phyloP scores from a whole-genome alignment of 2,797 vertebrate species.

The Microctenopoma stevenorrisi region DNA sequence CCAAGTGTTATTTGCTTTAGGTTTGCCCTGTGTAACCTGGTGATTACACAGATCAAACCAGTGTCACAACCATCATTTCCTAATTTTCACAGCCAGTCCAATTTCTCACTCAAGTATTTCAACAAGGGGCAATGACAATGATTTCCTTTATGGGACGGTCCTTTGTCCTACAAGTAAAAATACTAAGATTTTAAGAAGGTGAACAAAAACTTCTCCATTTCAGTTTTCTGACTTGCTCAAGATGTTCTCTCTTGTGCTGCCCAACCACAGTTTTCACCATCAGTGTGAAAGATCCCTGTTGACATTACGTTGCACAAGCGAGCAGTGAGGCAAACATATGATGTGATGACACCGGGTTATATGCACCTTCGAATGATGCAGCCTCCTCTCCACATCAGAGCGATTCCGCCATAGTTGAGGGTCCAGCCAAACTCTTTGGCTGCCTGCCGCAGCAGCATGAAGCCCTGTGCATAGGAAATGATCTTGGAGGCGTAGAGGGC shows the following conservation, averaged over 20 bases:
- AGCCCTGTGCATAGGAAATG: slow-evolving; percentile 97
- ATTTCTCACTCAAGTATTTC: slow-evolving; percentile 39
- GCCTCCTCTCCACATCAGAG: slow-evolving; percentile 98
- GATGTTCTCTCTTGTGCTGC: neutral
- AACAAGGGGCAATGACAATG: slow-evolving; percentile 15
- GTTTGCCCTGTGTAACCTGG: slow-evolving; percentile 25
- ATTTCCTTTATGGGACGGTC: neutral
- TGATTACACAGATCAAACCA: slow-evolving; percentile 47
- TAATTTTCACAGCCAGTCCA: slow-evolving; percentile 48
- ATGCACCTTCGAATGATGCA: slow-evolving; percentile 96
- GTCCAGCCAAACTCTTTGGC: slow-evolving; percentile 94
- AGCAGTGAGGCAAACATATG: slow-evolving; percentile 21
- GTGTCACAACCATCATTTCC: slow-evolving; percentile 56
- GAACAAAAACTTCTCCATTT: neutral
- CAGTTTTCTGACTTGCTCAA: slow-evolving; percentile 6
- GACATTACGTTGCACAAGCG: slow-evolving; percentile 48
- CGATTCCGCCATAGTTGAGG: slow-evolving; percentile 96
- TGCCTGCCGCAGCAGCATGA: slow-evolving; percentile 95
- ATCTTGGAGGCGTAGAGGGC: slow-evolving; percentile 98
- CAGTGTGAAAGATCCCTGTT: slow-evolving; percentile 39
- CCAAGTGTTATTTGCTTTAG: slow-evolving; percentile 29
- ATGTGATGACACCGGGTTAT: slow-evolving; percentile 5
- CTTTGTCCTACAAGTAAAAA: neutral
- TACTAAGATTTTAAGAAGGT: neutral
- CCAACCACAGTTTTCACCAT: slow-evolving; percentile 52